A percentile compares a stretch with the other conserved stretches of the same genome.
Conservation (phyloP, 2,888 invertebrate genomes). For the Temnothorax unifasciatus region DNA sequence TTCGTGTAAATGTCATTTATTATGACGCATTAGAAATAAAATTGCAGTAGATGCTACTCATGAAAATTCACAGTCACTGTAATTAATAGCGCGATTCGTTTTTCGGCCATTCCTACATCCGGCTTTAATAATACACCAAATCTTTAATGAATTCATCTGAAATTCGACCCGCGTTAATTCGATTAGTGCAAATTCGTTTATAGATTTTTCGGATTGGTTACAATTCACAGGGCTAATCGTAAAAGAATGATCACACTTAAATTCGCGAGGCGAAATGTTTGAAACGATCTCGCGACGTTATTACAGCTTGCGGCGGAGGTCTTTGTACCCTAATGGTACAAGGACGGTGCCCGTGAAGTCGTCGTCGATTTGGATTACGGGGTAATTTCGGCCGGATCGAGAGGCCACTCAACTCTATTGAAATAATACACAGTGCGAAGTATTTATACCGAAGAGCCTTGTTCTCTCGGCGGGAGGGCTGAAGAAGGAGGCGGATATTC, state of each 20-base stretch:
- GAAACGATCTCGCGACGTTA: conserved; percentile 23
- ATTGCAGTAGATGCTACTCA: background rate
- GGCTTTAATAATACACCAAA: conserved; percentile 2
- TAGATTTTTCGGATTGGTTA: conserved; percentile 23
- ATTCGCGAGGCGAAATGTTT: background rate
- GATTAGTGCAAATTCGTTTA: conserved; percentile 20
- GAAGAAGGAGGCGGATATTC: conserved; percentile 4
- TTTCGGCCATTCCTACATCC: conserved; percentile 3
- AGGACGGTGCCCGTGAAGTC: conserved; percentile 54
- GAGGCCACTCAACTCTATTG: conserved; percentile 76
- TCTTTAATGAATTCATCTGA: conserved; percentile 27
- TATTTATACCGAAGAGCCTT: conserved; percentile 74
- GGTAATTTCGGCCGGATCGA: conserved; percentile 55
- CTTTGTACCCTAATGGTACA: conserved; percentile 45
- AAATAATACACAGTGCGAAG: conserved; percentile 76
- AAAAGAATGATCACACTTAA: conserved; percentile 13
- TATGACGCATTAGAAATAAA: background rate
- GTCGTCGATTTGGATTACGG: conserved; percentile 57
- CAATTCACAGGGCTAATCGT: conserved; percentile 13
- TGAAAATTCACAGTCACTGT: background rate
- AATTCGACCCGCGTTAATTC: conserved; percentile 9
- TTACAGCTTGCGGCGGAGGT: conserved; percentile 11
- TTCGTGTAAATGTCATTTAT: background rate
- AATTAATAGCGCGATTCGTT: background rate
- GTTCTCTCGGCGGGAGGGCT: conserved; percentile 59